Evolutionary conservation across 2,113 vertebrate species (phyloP).

Genomic region (Rhabdornis inornatus): DNA sequence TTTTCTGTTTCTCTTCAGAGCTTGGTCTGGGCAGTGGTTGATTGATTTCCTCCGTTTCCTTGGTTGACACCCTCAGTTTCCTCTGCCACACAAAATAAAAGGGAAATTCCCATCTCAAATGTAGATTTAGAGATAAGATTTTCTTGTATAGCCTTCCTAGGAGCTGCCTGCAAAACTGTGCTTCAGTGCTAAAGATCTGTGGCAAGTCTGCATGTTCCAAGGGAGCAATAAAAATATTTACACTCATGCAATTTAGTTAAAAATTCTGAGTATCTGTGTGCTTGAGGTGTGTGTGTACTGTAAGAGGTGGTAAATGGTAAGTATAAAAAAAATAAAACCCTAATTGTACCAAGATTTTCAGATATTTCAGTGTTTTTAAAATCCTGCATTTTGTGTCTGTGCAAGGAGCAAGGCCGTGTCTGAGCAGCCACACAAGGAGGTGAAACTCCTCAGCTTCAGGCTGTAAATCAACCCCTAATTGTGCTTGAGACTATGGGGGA

Average conservation of each 20-base stretch:
- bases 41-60: not conserved
- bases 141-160: not conserved
- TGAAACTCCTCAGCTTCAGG: not conserved
- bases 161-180: not conserved
- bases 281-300: not conserved
- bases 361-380: not conserved
- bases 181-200: not conserved
- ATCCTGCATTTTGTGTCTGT: accelerated
- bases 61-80: not conserved
- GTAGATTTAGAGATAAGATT: not conserved
- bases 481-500: not conserved
- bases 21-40: not conserved
- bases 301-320: not conserved
- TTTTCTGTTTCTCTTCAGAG: not conserved
- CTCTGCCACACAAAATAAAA: not conserved
- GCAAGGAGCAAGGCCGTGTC: not conserved
- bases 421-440: not conserved
- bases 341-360: not conserved
- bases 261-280: not conserved
- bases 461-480: not conserved
- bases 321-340: not conserved
- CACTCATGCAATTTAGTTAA: accelerated
- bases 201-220: not conserved
- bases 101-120: not conserved
- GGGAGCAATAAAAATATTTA: not conserved